Conservation (phyloP, 1,140 invertebrate genomes). For the Branchinecta lynchi region DNA sequence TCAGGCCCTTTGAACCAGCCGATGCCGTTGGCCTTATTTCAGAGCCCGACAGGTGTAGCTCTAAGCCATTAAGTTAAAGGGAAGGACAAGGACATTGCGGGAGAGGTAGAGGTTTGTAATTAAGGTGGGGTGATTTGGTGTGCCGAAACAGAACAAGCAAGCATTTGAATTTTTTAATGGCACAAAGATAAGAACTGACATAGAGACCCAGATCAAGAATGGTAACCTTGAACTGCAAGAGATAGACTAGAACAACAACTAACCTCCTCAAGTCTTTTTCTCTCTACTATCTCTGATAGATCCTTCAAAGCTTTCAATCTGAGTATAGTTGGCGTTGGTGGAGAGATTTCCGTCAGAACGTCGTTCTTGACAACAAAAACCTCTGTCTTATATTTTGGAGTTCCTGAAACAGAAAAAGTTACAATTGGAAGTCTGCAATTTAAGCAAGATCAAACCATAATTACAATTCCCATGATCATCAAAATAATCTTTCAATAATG, state of each 20-base stretch:
- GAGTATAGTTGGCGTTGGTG: neutral
- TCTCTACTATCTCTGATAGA: neutral
- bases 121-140: no score
- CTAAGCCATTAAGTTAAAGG: no score
- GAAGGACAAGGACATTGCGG: no score
- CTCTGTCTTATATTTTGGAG: neutral
- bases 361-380: neutral
- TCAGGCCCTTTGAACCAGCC: no score
- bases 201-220: neutral
- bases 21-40: no score
- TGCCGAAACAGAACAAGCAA: neutral
- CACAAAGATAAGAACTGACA: neutral
- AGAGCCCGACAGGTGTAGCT: no score
- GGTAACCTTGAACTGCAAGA: neutral
- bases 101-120: no score
- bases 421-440: neutral
- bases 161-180: neutral
- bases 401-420: neutral
- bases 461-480: neutral
- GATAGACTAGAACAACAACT: neutral
- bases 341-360: neutral
- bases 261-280: neutral
- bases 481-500: neutral
- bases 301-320: constrained; percentile 4
- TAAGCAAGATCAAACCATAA: neutral